Evolutionary conservation across 2,797 vertebrate genomes (phyloP).

Genomic region (Poliocrania exsul): DNA sequence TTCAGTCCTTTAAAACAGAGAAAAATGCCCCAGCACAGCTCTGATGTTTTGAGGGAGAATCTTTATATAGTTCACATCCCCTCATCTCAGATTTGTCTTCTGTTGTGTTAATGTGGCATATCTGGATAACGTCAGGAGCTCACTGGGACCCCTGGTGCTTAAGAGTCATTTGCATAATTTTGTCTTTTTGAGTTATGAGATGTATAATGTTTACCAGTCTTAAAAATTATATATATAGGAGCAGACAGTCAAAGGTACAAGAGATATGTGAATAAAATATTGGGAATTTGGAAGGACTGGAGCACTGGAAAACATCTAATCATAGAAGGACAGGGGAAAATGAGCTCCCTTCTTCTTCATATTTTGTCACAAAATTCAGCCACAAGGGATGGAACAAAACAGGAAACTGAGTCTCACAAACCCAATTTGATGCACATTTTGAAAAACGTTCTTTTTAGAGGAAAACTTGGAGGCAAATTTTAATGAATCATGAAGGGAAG

Average conservation of each 20-base stretch:
- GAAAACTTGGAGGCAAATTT: background rate
- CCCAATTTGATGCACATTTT: background rate
- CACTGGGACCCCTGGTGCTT: background rate
- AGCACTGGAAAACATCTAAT: background rate
- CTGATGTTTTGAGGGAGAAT: background rate
- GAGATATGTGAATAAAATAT: background rate
- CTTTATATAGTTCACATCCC: background rate
- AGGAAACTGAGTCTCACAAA: background rate
- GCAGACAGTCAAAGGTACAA: background rate
- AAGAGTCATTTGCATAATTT: slow-evolving; percentile 21
- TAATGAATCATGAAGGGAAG: background rate
- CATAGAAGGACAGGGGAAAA: background rate
- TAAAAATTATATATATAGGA: background rate
- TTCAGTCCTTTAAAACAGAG: background rate
- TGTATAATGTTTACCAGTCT: background rate
- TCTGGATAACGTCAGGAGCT: slow-evolving; percentile 10
- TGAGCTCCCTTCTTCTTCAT: background rate
- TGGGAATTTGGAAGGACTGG: background rate
- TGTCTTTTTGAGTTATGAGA: background rate
- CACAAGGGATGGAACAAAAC: background rate
- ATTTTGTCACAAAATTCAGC: background rate
- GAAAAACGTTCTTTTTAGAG: background rate
- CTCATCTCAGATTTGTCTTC: background rate
- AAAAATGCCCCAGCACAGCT: background rate
- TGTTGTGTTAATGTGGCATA: slow-evolving; percentile 13